These are phyloP conservation scores for Myotis planiceps DNA, from an alignment of 2,797 vertebrate genomes.

Conservation along the genomic window DNA sequence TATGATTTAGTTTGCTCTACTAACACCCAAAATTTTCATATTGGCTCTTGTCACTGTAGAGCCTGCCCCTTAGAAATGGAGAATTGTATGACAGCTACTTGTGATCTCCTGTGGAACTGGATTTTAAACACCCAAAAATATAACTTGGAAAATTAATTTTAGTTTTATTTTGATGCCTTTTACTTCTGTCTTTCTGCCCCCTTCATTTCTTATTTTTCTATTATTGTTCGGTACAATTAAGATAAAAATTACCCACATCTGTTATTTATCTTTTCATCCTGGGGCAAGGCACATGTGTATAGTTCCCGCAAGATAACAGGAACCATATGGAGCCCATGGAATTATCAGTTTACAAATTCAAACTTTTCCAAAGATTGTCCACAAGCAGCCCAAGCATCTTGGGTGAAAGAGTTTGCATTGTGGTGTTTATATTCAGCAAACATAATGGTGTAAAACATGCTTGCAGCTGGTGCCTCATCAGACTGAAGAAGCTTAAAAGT, in stretches of 20 bases:
- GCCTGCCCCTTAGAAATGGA: background rate
- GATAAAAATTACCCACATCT: constrained; percentile 80
- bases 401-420: constrained; percentile 68
- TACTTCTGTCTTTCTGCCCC: background rate
- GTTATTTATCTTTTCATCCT: constrained; percentile 77
- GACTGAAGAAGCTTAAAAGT: background rate
- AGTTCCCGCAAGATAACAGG: constrained; percentile 75
- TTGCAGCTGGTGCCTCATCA: constrained; percentile 15
- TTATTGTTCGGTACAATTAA: constrained; percentile 71
- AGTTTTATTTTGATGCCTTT: constrained; percentile 23
- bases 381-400: constrained; percentile 41
- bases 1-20: background rate
- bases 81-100: background rate
- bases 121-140: background rate
- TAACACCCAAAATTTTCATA: background rate
- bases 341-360: constrained; percentile 79
- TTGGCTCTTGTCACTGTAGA: background rate
- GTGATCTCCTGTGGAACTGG: background rate
- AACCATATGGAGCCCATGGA: constrained; percentile 76
- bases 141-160: background rate
- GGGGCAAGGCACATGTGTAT: constrained; percentile 76
- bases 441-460: constrained; percentile 52
- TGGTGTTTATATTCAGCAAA: constrained; percentile 69
- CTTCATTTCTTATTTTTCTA: constrained; percentile 70
- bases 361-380: constrained; percentile 71